Evolutionary conservation across 2,113 vertebrate species (phyloP).

Genomic region (Chascanopsetta lugubris): DNA sequence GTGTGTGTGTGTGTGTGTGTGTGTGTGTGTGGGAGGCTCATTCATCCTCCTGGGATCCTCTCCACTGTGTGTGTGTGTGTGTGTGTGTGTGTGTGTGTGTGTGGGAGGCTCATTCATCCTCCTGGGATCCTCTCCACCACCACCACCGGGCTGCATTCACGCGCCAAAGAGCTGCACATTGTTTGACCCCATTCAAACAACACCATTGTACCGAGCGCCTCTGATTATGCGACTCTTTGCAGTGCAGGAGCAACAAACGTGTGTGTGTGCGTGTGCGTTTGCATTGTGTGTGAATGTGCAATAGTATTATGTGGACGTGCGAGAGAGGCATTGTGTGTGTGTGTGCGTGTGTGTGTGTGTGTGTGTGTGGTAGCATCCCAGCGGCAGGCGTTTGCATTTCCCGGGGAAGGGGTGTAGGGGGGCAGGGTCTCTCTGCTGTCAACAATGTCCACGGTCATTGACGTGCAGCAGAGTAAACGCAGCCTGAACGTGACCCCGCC

Average conservation of each 20-base stretch:
- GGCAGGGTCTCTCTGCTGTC: constrained; percentile 27
- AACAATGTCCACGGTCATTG: constrained; percentile 63
- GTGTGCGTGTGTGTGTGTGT: constrained; percentile 12
- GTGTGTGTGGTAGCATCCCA: constrained; percentile 41
- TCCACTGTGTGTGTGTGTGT: no score
- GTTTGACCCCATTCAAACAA: constrained; percentile 73
- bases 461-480: constrained; percentile 42
- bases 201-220: constrained; percentile 65
- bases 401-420: constrained; percentile 35
- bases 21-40: no score
- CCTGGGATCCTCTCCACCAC: constrained; percentile 69
- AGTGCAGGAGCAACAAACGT: constrained; percentile 34
- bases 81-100: no score
- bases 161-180: constrained; percentile 72
- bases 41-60: constrained; percentile 69
- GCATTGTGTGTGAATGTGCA: constrained; percentile 31
- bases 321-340: no score
- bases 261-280: constrained; percentile 26
- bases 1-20: no score
- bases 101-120: constrained; percentile 72
- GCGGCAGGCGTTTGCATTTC: constrained; percentile 56
- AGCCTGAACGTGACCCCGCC: constrained; percentile 50
- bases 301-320: constrained; percentile 19
- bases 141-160: constrained; percentile 69
- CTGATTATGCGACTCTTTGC: constrained; percentile 58